These are phyloP conservation scores for Leucophenga montana DNA, from an alignment of 2,888 invertebrate genomes.

Conservation along the genomic window DNA sequence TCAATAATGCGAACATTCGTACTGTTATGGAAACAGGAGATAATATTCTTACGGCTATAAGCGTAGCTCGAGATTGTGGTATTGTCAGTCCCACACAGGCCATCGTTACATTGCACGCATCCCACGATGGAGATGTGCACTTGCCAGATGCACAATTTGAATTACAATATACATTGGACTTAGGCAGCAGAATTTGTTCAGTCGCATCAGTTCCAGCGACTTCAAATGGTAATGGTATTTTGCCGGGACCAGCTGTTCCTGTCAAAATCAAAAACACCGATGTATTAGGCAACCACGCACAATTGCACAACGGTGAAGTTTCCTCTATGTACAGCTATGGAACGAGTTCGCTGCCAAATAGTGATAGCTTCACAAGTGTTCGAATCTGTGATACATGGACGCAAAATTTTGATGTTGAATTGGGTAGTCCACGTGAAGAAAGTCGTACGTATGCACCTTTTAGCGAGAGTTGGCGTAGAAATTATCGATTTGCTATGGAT, in stretches of 20 bases:
- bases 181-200: constrained; percentile 50
- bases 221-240: constrained; percentile 48
- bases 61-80: constrained; percentile 93
- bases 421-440: constrained; percentile 42
- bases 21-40: constrained; percentile 98
- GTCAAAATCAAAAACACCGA: not conserved
- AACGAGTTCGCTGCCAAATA: constrained; percentile 68
- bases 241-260: not conserved
- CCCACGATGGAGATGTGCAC: constrained; percentile 23
- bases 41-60: constrained; percentile 92
- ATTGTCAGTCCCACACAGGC: constrained; percentile 80
- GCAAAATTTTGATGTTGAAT: constrained; percentile 66
- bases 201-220: constrained; percentile 30
- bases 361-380: constrained; percentile 78
- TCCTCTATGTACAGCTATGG: constrained; percentile 70
- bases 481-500: constrained; percentile 77
- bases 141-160: constrained; percentile 52
- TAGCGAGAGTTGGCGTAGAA: constrained; percentile 57
- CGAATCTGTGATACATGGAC: constrained; percentile 78
- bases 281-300: constrained; percentile 38
- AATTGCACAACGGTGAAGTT: constrained; percentile 55
- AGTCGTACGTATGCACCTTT: constrained; percentile 31
- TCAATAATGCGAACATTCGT: constrained; percentile 89
- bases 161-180: constrained; percentile 69
- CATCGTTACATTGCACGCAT: constrained; percentile 72